Evolutionary conservation across 2,797 vertebrate species (phyloP).

Genomic region (Microhierax caerulescens): DNA sequence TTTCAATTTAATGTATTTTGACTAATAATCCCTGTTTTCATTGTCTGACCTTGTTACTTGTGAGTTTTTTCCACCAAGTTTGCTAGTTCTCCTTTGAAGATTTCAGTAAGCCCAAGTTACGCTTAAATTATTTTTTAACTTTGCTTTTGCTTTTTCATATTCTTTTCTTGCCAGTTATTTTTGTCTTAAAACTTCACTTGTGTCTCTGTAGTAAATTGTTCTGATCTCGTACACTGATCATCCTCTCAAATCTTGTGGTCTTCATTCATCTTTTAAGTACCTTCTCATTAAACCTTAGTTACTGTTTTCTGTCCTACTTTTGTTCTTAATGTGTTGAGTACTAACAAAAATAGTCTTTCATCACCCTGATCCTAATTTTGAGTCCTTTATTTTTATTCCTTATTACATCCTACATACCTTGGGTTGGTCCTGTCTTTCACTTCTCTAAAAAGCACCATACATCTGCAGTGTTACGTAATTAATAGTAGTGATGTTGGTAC

Average conservation of each 20-base stretch:
- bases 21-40: background rate
- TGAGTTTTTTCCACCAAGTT: background rate
- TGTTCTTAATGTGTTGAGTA: background rate
- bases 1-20: background rate
- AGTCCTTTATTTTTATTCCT: background rate
- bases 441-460: background rate
- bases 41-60: constrained; percentile 2
- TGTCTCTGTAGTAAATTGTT: background rate
- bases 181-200: background rate
- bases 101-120: background rate
- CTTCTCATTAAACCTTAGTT: background rate
- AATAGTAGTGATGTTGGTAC: background rate
- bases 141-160: background rate
- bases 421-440: background rate
- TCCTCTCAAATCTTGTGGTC: background rate
- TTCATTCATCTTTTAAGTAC: background rate
- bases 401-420: accelerated
- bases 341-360: background rate
- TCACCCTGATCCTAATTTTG: background rate
- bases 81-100: background rate
- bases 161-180: background rate
- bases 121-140: background rate
- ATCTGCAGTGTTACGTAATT: constrained; percentile 49
- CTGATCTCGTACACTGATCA: background rate
- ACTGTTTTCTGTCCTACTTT: background rate